Evolutionary conservation across 2,888 invertebrate genomes (phyloP), one percentile per base, ranked within the genome.

Genomic region (Trissolcus brochymenae): DNA sequence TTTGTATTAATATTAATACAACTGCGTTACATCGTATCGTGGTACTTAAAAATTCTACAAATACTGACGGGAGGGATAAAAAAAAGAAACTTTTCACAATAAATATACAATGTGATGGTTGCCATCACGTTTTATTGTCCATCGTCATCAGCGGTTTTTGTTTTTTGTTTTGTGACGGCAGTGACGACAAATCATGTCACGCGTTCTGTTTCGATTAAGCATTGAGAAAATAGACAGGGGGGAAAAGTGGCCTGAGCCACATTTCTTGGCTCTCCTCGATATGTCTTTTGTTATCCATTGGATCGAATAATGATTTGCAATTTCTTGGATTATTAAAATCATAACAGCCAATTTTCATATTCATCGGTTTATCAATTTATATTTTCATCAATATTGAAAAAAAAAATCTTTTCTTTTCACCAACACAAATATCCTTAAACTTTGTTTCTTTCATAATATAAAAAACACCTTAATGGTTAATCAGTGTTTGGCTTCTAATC

Each of bases 81-180:
- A 35, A 35, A 68, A 68, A 72, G 46, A 61, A 13, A 29, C n/a
- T 67, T 60, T 66, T 74, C 55, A 65, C 68, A 64, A 14, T 68
- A 75, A 62, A 70, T 64, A 70, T 57, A 68, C 29, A 75, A 62
- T 6, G 51, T 9, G 60, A 59, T 57, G 61, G 56, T 53, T 67
- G 51, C 50, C 62, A 62, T 35, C 35, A 35, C 53, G 46, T 46
- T 49, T 76, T 76, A 76, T 70, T 70, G 75, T 76, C 75, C 41
- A 56, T 50, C 55, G 54, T 70, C 70, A 68, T 59, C 64, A 67
- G 53, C 56, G 57, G 16, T 21, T 64, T 54, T 53, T 64, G 50
- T 62, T 46, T 16, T n/a, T n/a, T n/a, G n/a, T n/a, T n/a, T 68
- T 70, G 65, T 76, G 75, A 76, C 75, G 75, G 75, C 75, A 65